A percentile compares a stretch with the other conserved stretches of the same genome.
Conservation (phyloP, 2,113 vertebrate genomes). For the Anguilla rostrata region DNA sequence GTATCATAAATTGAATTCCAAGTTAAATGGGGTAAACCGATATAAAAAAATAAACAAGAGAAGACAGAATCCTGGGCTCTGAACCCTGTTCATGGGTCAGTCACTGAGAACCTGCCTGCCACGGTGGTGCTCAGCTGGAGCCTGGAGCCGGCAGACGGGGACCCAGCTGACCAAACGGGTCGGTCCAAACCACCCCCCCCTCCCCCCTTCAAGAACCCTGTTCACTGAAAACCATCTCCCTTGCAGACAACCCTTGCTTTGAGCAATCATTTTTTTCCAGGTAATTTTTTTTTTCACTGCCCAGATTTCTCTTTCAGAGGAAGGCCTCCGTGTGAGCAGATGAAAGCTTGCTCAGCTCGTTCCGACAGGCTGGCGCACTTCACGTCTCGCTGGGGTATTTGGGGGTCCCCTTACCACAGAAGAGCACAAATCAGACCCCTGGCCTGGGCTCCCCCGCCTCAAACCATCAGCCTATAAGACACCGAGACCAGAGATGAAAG, state of each 20-base stretch:
- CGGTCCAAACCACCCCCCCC: neutral
- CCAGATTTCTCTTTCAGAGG: neutral
- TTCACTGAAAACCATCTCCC: conserved; percentile 7
- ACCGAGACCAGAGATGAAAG: conserved; percentile 2
- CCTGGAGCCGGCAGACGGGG: neutral
- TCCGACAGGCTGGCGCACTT: conserved; percentile 2
- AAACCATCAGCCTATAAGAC: neutral
- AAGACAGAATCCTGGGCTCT: too few species aligned
- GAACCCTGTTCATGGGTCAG: neutral
- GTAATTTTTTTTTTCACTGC: conserved; percentile 10
- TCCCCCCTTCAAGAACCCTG: neutral
- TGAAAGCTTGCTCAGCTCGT: conserved; percentile 30
- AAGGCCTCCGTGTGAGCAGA: conserved; percentile 22
- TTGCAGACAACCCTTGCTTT: conserved; percentile 16
- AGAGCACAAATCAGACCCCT: conserved; percentile 15
- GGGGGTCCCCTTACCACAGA: conserved; percentile 26
- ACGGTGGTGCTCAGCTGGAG: neutral
- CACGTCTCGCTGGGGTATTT: conserved; percentile 17
- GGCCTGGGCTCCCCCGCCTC: neutral
- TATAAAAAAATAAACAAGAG: too few species aligned
- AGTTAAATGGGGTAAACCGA: too few species aligned
- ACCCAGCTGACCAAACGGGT: neutral
- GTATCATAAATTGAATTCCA: too few species aligned
- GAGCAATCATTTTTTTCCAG: conserved; percentile 32
- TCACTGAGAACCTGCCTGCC: neutral